Evolutionary conservation across 1,140 invertebrate species (phyloP), one percentile per base, ranked within the genome.

Genomic region (Hyphantria cunea): DNA sequence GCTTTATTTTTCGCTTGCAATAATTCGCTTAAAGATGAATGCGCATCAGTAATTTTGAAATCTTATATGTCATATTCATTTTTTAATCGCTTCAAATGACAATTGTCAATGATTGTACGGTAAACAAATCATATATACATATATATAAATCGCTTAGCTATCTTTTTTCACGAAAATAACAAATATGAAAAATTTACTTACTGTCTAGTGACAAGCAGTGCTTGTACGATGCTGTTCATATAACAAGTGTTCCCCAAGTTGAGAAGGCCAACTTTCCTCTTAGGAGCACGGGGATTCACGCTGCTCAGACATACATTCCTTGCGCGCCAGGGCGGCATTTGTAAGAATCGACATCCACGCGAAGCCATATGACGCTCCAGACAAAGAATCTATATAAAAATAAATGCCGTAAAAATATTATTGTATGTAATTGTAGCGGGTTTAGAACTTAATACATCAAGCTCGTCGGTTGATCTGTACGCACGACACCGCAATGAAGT

Each of bases 221-320:
- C 95, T 80, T 97, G 96, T 31, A 97, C 84, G 8, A 96, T 94
- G 76, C 96, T 96, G 74, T 97, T 97, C 95, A 97, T 95, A 66
- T 97, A 97, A 80, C 96, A 97, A 0, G 96, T 97, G 70, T 97
- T 97, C 10, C 96, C 96, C 12, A 97, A 89, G 91, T 98, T 98
- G 6, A 94, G 92, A 0, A 98, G 90, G 0, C 97, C 97, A 6
- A 95, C 94, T 88, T 95, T 94, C 17, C 73, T 66, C 39, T 61
- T 74, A 7, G 72, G 41, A 3, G 61, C 13, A 6, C 64, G 54
- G 0, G 63, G 32, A 14, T n/a, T 72, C 11, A 56, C 52, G 0
- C 54, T 32, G 0, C 72, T 32, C 6, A 74, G 17, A 32, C 66
- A 65, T 0, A 66, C 59, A 50, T 68, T 75, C 11, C 76, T 76